These are phyloP conservation scores for Cecidostiba fungosa DNA, from an alignment of 2,888 invertebrate species.

Conservation along the genomic window DNA sequence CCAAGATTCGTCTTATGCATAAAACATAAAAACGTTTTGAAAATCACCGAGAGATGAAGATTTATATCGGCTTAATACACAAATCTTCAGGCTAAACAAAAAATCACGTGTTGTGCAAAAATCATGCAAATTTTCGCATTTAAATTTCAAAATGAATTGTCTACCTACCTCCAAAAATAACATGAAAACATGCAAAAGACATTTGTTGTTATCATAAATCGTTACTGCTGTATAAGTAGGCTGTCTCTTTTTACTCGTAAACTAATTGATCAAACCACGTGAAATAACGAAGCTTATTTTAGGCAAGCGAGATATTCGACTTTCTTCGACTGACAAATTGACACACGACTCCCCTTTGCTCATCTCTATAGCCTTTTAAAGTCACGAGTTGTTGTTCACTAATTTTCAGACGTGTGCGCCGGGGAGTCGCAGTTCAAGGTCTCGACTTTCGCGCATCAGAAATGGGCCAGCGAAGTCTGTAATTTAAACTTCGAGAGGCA, in stretches of 20 bases:
- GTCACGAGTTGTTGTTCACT: conserved; percentile 11
- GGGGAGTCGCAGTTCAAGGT: conserved; percentile 16
- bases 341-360: background rate
- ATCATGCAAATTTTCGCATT: background rate
- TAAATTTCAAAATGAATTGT: background rate
- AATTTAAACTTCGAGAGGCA: conserved; percentile 55
- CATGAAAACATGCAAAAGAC: too few relatives aligned
- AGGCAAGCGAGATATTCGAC: background rate
- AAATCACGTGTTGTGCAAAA: background rate
- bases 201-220: too few relatives aligned
- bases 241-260: too few relatives aligned
- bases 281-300: background rate
- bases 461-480: conserved; percentile 50
- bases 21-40: conserved; percentile 21
- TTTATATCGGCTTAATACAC: background rate
- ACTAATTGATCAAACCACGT: too few relatives aligned
- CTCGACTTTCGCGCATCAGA: conserved; percentile 37
- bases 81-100: background rate
- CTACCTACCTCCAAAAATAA: too few relatives aligned
- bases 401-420: conserved; percentile 7
- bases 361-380: background rate
- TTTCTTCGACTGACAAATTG: background rate
- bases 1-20: background rate
- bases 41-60: background rate
- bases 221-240: too few relatives aligned